Percentiles rank a stretch among this genome's conserved stretches.
Conservation (phyloP, 2,888 invertebrate genomes). For the Bombylius major region DNA sequence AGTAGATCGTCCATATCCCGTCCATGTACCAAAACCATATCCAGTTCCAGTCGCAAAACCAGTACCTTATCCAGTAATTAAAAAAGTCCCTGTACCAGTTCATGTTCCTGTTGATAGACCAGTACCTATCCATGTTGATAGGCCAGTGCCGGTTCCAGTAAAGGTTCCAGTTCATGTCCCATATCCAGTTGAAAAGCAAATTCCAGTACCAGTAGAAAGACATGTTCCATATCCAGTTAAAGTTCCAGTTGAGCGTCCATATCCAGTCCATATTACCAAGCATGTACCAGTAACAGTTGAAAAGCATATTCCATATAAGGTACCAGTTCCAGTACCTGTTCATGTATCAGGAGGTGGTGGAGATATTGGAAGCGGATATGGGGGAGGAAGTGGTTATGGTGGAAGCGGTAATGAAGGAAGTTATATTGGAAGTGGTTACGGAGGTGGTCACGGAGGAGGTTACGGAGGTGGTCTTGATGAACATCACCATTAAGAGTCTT, state of each 20-base stretch:
- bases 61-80: slow-evolving; percentile 49
- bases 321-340: slow-evolving; percentile 33
- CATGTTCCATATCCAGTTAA: slow-evolving; percentile 49
- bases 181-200: slow-evolving; percentile 47
- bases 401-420: slow-evolving; percentile 11
- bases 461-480: slow-evolving; percentile 1
- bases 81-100: slow-evolving; percentile 48
- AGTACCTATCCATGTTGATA: slow-evolving; percentile 43
- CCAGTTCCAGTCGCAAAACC: slow-evolving; percentile 45
- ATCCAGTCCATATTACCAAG: slow-evolving; percentile 45
- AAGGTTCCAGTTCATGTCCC: slow-evolving; percentile 60
- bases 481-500: slow-evolving; percentile 28
- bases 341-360: slow-evolving; percentile 23
- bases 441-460: slow-evolving; percentile 16
- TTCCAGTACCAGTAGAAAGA: slow-evolving; percentile 54
- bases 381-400: neutral
- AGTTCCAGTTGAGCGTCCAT: slow-evolving; percentile 48
- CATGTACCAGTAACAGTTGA: slow-evolving; percentile 52
- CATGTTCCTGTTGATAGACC: slow-evolving; percentile 39
- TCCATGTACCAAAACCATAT: slow-evolving; percentile 43
- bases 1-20: slow-evolving; percentile 54
- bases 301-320: slow-evolving; percentile 52
- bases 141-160: slow-evolving; percentile 51
- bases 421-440: slow-evolving; percentile 9
- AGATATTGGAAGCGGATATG: slow-evolving; percentile 3